Evolutionary conservation across 2,113 vertebrate genomes (phyloP).

Genomic region (Mionectes macconnelli): DNA sequence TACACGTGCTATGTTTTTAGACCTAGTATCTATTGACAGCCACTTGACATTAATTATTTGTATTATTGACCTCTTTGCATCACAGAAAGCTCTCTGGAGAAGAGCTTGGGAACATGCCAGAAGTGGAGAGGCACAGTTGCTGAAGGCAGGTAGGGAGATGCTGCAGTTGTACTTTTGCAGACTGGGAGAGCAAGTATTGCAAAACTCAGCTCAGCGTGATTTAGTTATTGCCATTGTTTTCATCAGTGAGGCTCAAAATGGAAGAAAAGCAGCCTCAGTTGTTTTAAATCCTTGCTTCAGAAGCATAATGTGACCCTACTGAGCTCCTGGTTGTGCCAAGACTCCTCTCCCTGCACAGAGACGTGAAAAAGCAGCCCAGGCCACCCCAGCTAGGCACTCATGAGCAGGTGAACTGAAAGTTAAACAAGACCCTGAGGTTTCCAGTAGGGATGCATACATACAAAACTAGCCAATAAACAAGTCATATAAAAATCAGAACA

Average conservation of each 20-base stretch:
- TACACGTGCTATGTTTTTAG: neutral
- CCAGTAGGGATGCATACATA: neutral
- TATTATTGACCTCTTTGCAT: neutral
- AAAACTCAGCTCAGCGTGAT: neutral
- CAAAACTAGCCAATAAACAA: neutral
- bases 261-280: neutral
- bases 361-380: neutral
- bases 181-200: neutral
- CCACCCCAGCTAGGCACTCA: neutral
- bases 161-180: neutral
- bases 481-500: neutral
- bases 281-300: neutral
- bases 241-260: neutral
- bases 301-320: rapidly evolving
- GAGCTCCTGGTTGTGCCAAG: neutral
- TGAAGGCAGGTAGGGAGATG: neutral
- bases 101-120: neutral
- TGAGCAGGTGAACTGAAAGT: neutral
- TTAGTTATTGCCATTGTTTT: neutral
- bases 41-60: constrained; percentile 23
- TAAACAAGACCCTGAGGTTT: neutral
- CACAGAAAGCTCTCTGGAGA: neutral
- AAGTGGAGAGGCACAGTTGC: neutral
- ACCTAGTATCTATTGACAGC: neutral
- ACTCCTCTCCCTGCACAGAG: rapidly evolving